These are phyloP conservation scores for Stichopus chloronotus DNA, from an alignment of 35 echinoderm and acorn worm species.

Conservation along the genomic window DNA sequence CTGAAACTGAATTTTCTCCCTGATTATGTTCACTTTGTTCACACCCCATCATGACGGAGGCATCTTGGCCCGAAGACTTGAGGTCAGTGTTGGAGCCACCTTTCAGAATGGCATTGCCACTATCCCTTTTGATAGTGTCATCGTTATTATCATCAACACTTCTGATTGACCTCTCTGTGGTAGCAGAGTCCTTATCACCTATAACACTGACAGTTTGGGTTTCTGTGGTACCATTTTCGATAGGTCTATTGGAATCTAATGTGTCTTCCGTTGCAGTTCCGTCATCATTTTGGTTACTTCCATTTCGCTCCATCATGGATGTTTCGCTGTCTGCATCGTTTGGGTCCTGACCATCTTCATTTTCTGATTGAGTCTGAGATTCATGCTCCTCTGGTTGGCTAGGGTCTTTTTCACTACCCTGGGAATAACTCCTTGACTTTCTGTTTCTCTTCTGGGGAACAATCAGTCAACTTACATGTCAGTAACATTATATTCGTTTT, in stretches of 20 bases:
- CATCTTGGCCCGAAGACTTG: not conserved
- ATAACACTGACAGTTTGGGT: not conserved
- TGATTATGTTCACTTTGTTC: not conserved
- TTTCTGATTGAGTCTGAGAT: conserved; percentile 69
- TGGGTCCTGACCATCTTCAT: conserved; percentile 74
- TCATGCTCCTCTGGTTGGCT: conserved; percentile 20
- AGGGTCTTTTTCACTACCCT: conserved; percentile 48
- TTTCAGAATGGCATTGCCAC: not conserved
- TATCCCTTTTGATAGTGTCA: not conserved
- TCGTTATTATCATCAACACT: conserved; percentile 1
- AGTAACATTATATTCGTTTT: no score
- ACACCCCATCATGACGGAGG: not conserved
- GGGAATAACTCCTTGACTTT: conserved; percentile 57
- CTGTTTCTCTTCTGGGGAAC: conserved; percentile 63
- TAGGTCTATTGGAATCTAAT: not conserved
- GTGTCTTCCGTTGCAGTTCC: conserved; percentile 30
- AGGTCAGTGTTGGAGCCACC: conserved; percentile 19
- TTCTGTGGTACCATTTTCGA: conserved; percentile 5
- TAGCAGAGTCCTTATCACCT: not conserved
- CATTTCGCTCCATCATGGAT: conserved; percentile 73
- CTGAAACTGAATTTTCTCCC: conserved; percentile 15
- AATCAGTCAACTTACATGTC: no score
- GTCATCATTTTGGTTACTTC: not conserved
- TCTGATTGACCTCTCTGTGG: not conserved
- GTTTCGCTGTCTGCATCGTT: conserved; percentile 98